Evolutionary conservation across 2,113 vertebrate genomes (phyloP).

Genomic region (Chelonoidis abingdonii): DNA sequence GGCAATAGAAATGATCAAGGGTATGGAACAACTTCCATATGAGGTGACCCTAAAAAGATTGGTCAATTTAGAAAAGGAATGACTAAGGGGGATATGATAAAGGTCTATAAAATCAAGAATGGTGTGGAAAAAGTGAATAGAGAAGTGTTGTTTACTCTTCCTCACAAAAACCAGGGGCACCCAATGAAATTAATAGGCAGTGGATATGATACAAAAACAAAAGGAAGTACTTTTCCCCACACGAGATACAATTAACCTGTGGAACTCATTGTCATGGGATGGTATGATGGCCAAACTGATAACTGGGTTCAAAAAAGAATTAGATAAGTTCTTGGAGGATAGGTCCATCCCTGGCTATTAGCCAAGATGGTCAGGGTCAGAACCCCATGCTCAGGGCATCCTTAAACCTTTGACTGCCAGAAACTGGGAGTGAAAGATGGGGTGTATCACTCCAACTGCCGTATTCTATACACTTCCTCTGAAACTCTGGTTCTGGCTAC

Average conservation of each 20-base stretch:
- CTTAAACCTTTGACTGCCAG: too few relatives aligned
- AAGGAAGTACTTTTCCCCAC: not conserved
- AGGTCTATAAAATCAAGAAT: not conserved
- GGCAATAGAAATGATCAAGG: not conserved
- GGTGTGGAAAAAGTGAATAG: not conserved
- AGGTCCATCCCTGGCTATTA: too few relatives aligned
- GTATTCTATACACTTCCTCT: too few relatives aligned
- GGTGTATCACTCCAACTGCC: too few relatives aligned
- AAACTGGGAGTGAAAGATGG: too few relatives aligned
- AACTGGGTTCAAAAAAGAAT: not conserved
- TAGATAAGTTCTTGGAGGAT: not conserved
- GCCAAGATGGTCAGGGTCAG: not conserved
- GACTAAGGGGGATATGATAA: not conserved
- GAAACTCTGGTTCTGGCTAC: not conserved
- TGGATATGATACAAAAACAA: not conserved
- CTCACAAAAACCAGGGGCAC: not conserved
- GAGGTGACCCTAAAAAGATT: not conserved
- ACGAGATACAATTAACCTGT: not conserved
- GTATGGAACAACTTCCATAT: not conserved
- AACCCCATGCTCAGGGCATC: too few relatives aligned
- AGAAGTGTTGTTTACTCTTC: not conserved
- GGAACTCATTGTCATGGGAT: not conserved
- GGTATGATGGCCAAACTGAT: not conserved
- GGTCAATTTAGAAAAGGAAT: not conserved
- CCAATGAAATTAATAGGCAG: not conserved